Percentiles rank a stretch among this genome's conserved stretches.
These are phyloP conservation scores for Pristionchus pacificus DNA, from an alignment of 1,140 invertebrate species.

Conservation along the genomic window DNA sequence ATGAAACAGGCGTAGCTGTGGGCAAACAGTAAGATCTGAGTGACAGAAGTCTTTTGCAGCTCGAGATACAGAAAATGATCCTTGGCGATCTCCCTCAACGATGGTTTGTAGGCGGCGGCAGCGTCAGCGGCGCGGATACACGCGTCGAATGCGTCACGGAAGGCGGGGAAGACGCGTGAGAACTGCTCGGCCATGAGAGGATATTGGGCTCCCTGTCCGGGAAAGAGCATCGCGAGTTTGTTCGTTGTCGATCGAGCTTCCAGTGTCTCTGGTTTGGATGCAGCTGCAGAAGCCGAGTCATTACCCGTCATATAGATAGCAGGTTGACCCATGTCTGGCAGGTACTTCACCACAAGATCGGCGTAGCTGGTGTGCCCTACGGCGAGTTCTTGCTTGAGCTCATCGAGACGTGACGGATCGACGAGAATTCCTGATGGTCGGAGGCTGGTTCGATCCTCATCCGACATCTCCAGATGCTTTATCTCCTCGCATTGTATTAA, in stretches of 20 bases:
- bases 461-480: too few relatives aligned
- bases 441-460: too few relatives aligned
- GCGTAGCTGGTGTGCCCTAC: constrained; percentile 5
- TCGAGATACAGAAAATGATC: constrained; percentile 14
- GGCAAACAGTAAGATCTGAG: not conserved
- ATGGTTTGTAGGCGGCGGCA: constrained; percentile 24
- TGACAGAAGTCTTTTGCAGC: constrained; percentile 17
- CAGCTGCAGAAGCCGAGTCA: not conserved
- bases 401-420: constrained; percentile 5
- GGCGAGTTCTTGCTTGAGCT: constrained; percentile 20
- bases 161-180: constrained; percentile 17
- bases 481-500: too few relatives aligned
- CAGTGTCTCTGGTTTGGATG: not conserved
- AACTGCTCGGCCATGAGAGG: constrained; percentile 31
- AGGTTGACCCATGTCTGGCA: not conserved
- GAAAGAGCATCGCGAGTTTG: constrained; percentile 27
- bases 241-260: not conserved
- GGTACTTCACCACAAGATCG: not conserved
- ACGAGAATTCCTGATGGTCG: too few relatives aligned
- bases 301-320: not conserved
- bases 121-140: too few relatives aligned
- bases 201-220: constrained; percentile 36
- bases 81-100: constrained; percentile 22
- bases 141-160: constrained; percentile 10
- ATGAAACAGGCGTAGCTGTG: not conserved